phyloP scores from a whole-genome alignment of 2,888 invertebrate species.

The Thecophora atra region DNA sequence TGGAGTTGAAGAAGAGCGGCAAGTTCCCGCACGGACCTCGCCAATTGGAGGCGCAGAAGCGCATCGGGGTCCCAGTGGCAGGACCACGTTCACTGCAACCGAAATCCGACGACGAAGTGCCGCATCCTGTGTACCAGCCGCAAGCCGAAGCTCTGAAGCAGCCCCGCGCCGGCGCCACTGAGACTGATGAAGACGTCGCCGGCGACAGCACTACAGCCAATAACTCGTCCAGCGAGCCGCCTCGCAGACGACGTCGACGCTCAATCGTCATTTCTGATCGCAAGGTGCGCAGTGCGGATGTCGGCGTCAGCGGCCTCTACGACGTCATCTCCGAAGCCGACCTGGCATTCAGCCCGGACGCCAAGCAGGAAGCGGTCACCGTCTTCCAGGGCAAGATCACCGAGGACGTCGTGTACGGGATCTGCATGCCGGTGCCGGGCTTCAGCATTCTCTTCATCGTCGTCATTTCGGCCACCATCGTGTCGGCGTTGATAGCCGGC shows the following conservation, averaged over 20 bases:
- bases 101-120: constrained; percentile 55
- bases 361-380: constrained; percentile 81
- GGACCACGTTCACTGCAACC: constrained; percentile 68
- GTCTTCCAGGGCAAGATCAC: constrained; percentile 88
- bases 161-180: constrained; percentile 49
- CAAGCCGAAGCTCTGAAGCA: constrained; percentile 54
- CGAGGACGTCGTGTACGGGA: constrained; percentile 91
- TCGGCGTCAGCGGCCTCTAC: constrained; percentile 89
- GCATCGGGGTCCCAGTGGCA: constrained; percentile 69
- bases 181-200: constrained; percentile 33
- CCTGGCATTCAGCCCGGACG: constrained; percentile 86
- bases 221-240: neutral
- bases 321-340: constrained; percentile 93
- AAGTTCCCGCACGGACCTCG: constrained; percentile 81
- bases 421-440: constrained; percentile 88
- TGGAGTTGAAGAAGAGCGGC: constrained; percentile 69
- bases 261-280: constrained; percentile 75
- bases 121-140: constrained; percentile 59
- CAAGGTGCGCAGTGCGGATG: constrained; percentile 83
- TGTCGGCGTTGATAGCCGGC: constrained; percentile 87
- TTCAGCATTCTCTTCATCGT: constrained; percentile 89
- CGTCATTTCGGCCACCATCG: constrained; percentile 86
- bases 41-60: constrained; percentile 69
- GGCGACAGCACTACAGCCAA: constrained; percentile 34
- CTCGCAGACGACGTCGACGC: constrained; percentile 69